These are phyloP conservation scores for Dynastes grantii DNA, from an alignment of 2,888 invertebrate genomes.

Conservation along the genomic window DNA sequence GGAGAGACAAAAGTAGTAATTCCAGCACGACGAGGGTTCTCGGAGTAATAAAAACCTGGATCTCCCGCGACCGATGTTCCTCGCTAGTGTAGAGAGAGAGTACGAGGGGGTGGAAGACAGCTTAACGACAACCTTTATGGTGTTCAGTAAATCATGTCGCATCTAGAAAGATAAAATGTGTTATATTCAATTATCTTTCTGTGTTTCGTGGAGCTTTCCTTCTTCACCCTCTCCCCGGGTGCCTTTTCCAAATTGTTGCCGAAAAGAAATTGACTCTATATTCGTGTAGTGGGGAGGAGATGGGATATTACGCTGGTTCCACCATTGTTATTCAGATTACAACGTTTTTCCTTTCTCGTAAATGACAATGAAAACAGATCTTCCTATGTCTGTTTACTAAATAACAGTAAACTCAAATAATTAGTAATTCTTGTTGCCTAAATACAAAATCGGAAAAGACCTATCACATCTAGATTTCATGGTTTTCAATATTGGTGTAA, in stretches of 20 bases:
- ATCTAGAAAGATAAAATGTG: conserved; percentile 57
- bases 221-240: neutral
- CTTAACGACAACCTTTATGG: conserved; percentile 61
- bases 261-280: conserved; percentile 28
- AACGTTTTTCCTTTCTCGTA: neutral
- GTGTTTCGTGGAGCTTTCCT: conserved; percentile 29
- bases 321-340: conserved; percentile 7
- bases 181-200: conserved; percentile 56
- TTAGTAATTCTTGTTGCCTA: too few relatives aligned
- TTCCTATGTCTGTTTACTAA: too few relatives aligned
- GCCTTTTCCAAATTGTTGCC: conserved; percentile 15
- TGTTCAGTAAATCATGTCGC: conserved; percentile 59
- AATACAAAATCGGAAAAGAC: too few relatives aligned
- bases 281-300: neutral
- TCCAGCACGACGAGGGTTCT: conserved; percentile 58
- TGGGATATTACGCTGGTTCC: neutral
- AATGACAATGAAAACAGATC: too few relatives aligned
- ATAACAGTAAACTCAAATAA: too few relatives aligned
- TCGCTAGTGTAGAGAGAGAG: neutral
- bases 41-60: conserved; percentile 60
- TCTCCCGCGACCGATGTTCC: conserved; percentile 1
- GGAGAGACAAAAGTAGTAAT: conserved; percentile 62
- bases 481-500: too few relatives aligned
- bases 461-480: too few relatives aligned
- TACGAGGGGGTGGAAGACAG: conserved; percentile 51